Evolutionary conservation across 2,113 vertebrate genomes (phyloP), one percentile per base, ranked within the genome.

Genomic region (Pagrus major): DNA sequence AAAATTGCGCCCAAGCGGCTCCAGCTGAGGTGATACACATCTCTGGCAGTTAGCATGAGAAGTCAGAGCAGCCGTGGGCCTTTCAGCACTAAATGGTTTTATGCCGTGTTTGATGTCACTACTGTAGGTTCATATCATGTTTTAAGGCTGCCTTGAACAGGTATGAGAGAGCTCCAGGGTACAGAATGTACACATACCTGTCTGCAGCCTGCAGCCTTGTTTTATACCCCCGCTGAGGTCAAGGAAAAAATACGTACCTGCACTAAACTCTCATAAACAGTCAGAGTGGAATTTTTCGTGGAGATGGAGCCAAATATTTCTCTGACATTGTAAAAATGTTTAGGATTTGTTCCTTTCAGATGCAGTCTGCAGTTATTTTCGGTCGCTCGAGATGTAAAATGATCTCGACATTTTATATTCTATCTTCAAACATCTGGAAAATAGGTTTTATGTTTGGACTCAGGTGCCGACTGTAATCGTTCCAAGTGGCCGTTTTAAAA

Each of bases 41-140:
- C 82, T 89, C 74, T 88, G 86, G 76, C 70, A 65, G 56, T 51
- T 18, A 42, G 63, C 68, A 64, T 35, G 76, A 86, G 86, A 84
- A 82, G 82, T n/a, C 44, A 16, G 56, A 84, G 66, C 35, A 67
- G 86, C 81, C 85, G 3, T 35, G 6, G 76, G 73, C 82, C 82
- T 90, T 68, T 92, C 81, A 85, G 51, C 88, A 71, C 80, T 29
- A 80, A 86, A 86, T 87, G 85, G 71, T 88, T 88, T 91, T 86
- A 66, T 78, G 76, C 7, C 27, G 71, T 65, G 83, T 90, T 91
- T 90, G 85, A 93, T 90, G 86, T 89, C 64, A 61, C 85, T 20
- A 21, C 74, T 74, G 69, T 55, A 33, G 60, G 47, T 63, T 79
- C 69, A 70, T 55, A 72, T 88, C 66, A 23, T 63, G 59, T 78